Evolutionary conservation across 2,888 invertebrate species (phyloP), one percentile per base, ranked within the genome.

Genomic region (Cinara cedri): DNA sequence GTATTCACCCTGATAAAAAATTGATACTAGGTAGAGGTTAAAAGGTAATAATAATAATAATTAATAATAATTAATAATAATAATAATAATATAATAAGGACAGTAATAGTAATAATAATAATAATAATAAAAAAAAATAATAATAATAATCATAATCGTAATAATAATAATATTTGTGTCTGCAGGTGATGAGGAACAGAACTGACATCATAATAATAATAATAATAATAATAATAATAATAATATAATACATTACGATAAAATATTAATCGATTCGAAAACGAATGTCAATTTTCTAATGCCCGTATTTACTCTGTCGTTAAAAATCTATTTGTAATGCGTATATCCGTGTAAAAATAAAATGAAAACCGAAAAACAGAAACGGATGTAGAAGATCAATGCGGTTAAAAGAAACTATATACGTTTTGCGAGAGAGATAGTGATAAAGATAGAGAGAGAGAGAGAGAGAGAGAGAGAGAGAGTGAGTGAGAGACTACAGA

Each of bases 1-100:
- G 24, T 66, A 68, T 76, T 70, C 78, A 78, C 78, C 78, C 78
- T 78, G 78, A 78, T 78, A 70, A 60, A 78, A 78, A 78, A 78
- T 78, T 78, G 78, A 78, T 78, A 70, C 78, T 78, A 78, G 46
- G 24, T 78, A 70, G 26, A 65, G 24, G 44, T 75, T 42, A 72
- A n/a, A n/a, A 57, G 44, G 24, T 72, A 57, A 10, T 60, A 26
- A 26, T 54, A 54, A 34, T 34, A 34, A 34, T 34, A 34, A n/a
- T n/a, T 72, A n/a, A 44, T 57, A 60, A 60, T 72, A 55, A 55
- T 71, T n/a, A 71, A 71, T 54, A 42, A 54, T 70, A 34, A 68
- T 68, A 54, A 68, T 51, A 54, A 70, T 55, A 16, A 55, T 44
- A 65, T 51, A 54, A 70, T 55, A 16, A 55, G 19, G 44, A 63